A percentile compares a stretch with the other conserved stretches of the same genome.
Conservation (phyloP, 2,113 vertebrate species). For the Sphaerodactylus townsendi region DNA sequence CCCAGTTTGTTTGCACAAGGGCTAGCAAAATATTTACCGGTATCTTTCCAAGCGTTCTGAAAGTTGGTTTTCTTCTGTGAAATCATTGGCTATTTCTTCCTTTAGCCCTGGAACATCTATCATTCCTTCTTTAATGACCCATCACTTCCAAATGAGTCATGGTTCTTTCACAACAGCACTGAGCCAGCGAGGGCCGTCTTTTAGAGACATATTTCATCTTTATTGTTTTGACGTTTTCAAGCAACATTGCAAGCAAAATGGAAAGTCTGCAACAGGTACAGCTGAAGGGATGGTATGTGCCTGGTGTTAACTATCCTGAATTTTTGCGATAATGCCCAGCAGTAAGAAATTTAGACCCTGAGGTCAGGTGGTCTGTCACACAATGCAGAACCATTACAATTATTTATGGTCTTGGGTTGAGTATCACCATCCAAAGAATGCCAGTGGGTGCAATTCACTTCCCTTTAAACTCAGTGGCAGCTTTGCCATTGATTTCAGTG, state of each 20-base stretch:
- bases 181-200: conserved; percentile 13
- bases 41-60: not conserved
- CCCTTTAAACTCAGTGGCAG: not conserved
- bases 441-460: not conserved
- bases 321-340: not conserved
- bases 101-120: conserved; percentile 8
- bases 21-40: not conserved
- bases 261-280: conserved; percentile 8
- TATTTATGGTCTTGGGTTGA: not conserved
- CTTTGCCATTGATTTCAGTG: not conserved
- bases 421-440: not conserved
- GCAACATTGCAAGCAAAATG: not conserved
- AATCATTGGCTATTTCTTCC: conserved; percentile 9
- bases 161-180: not conserved
- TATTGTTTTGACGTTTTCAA: conserved; percentile 15
- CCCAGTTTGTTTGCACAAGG: not conserved
- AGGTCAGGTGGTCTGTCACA: not conserved
- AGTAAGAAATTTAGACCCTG: not conserved
- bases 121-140: conserved; percentile 28
- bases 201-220: conserved; percentile 18
- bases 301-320: not conserved
- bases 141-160: conserved; percentile 24
- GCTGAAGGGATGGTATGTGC: not conserved
- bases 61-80: not conserved
- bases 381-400: not conserved